phyloP scores from a whole-genome alignment of 2,797 vertebrate genomes.

The Adrianichthys oophorus region DNA sequence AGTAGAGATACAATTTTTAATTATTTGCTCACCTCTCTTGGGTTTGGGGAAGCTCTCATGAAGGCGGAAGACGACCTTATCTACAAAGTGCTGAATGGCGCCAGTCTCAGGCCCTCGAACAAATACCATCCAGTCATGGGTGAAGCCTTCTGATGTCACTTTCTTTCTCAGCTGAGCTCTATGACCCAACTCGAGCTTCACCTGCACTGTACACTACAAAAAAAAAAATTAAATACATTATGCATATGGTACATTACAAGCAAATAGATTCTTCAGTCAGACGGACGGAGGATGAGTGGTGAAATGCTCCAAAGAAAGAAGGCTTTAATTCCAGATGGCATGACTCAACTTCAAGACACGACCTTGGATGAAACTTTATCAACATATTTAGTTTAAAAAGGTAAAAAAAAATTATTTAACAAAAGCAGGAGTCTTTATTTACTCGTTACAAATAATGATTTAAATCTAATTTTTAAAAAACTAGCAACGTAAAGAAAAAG shows the following conservation, averaged over 20 bases:
- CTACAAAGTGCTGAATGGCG: constrained; percentile 98
- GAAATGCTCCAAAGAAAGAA: background rate
- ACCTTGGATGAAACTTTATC: background rate
- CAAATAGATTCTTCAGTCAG: too few relatives aligned
- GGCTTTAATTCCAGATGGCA: too few relatives aligned
- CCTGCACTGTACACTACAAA: constrained; percentile 94
- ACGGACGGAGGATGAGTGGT: too few relatives aligned
- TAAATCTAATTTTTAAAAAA: too few relatives aligned
- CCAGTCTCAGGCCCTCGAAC: constrained; percentile 94
- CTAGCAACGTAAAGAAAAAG: too few relatives aligned
- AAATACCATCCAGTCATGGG: constrained; percentile 99
- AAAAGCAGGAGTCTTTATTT: too few relatives aligned
- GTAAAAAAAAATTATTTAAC: too few relatives aligned
- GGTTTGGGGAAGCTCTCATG: constrained; percentile 99
- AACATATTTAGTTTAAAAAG: too few relatives aligned
- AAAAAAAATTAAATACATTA: background rate
- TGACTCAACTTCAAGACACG: background rate
- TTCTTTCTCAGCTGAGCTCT: constrained; percentile 95
- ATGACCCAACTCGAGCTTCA: constrained; percentile 97
- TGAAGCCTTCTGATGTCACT: constrained; percentile 94
- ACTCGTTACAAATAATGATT: too few relatives aligned
- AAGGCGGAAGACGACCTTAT: constrained; percentile 94
- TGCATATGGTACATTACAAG: background rate
- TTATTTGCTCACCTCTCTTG: constrained; percentile 83
- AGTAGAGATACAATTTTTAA: background rate